A percentile compares a stretch with the other conserved stretches of the same genome.
Evolutionary conservation across 2,797 vertebrate species (phyloP).

Genomic region (Aselliscus stoliczkanus): DNA sequence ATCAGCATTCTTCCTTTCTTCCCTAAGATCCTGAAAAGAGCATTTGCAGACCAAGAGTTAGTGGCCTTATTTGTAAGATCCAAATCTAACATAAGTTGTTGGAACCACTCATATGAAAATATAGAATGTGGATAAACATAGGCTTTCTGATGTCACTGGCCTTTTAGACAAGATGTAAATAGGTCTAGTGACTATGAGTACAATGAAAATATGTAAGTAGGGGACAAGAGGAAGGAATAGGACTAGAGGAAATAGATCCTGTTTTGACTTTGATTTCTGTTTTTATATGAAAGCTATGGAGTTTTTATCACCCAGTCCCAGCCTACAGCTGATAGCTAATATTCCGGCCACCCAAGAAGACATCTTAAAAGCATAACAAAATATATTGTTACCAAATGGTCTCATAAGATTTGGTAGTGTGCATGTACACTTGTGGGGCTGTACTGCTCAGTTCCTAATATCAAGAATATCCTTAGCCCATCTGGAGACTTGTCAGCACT

Average conservation of each 20-base stretch:
- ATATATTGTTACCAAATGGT: slow-evolving; percentile 35
- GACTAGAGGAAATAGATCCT: neutral
- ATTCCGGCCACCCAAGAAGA: slow-evolving; percentile 51
- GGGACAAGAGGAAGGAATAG: neutral
- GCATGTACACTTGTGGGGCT: neutral
- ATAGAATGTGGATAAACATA: neutral
- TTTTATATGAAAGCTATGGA: slow-evolving; percentile 23
- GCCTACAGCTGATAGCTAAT: slow-evolving; percentile 17
- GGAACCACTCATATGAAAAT: neutral
- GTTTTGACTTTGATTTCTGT: slow-evolving; percentile 13
- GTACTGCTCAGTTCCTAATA: neutral
- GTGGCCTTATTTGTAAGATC: neutral
- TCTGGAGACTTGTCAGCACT: slow-evolving; percentile 40
- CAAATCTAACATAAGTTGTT: neutral
- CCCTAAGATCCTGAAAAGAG: neutral
- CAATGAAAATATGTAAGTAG: neutral
- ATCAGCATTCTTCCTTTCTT: slow-evolving; percentile 34
- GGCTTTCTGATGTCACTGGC: neutral
- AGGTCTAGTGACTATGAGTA: neutral
- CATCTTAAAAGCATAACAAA: slow-evolving; percentile 46
- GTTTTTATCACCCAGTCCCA: slow-evolving; percentile 4
- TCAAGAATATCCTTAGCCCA: slow-evolving; percentile 6
- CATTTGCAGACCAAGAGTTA: neutral
- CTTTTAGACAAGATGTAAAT: neutral
- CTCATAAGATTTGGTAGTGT: slow-evolving; percentile 11